Evolutionary conservation across 2,113 vertebrate genomes (phyloP).

Genomic region (Scartelaos histophorus): DNA sequence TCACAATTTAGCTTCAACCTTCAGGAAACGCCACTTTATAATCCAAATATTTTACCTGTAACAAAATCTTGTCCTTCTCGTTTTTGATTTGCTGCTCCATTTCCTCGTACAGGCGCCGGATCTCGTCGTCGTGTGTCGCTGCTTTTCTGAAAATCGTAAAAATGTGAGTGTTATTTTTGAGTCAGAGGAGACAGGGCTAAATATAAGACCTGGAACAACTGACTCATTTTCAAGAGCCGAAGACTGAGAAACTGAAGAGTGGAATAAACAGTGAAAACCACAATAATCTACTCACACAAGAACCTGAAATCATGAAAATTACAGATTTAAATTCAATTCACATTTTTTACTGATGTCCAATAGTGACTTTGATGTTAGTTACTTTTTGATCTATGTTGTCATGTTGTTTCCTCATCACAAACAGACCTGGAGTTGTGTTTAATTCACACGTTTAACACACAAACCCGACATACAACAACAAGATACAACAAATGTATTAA

Average conservation of each 20-base stretch:
- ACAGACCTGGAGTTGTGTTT: no score
- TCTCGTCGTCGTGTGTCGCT: constrained; percentile 86
- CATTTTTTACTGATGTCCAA: no score
- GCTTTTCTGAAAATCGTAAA: constrained; percentile 79
- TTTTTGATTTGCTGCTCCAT: constrained; percentile 94
- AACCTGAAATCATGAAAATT: no score
- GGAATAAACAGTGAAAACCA: neutral
- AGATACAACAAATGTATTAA: no score
- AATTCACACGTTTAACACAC: no score
- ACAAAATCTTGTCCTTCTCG: constrained; percentile 86
- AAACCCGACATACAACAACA: no score
- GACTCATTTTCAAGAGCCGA: neutral
- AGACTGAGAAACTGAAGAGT: no score
- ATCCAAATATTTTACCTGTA: constrained; percentile 74
- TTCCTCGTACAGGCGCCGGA: constrained; percentile 89
- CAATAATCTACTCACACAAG: neutral
- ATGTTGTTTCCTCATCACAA: no score
- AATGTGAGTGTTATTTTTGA: neutral
- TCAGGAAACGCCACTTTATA: neutral
- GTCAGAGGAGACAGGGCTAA: neutral
- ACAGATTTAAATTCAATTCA: no score
- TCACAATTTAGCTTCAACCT: neutral
- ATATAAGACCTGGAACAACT: neutral
- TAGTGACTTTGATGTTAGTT: no score
- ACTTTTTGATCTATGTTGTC: no score